Evolutionary conservation across 2,797 vertebrate species (phyloP).

Genomic region (Helarctos malayanus): DNA sequence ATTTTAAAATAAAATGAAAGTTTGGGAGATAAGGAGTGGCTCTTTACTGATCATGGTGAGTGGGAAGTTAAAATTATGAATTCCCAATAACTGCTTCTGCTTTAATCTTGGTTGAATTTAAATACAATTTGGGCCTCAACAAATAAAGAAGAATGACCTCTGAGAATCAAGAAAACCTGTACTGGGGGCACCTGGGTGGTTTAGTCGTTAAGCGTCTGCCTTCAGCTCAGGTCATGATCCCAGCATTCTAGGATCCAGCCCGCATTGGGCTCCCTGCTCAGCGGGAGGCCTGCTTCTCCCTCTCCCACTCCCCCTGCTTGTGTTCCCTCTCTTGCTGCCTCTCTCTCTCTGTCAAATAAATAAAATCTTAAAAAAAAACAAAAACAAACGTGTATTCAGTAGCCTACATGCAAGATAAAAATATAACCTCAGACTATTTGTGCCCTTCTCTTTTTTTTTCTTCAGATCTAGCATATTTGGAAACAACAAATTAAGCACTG

Average conservation of each 20-base stretch:
- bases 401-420: background rate
- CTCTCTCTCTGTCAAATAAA: too few species aligned
- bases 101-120: constrained; percentile 19
- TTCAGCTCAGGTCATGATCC: too few species aligned
- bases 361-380: too few species aligned
- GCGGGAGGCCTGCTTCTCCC: too few species aligned
- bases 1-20: background rate
- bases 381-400: background rate
- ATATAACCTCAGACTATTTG: background rate
- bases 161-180: background rate
- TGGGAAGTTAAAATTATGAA: background rate
- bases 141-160: background rate
- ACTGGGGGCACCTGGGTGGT: too few species aligned
- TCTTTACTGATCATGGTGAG: background rate
- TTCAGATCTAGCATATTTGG: background rate
- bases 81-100: background rate
- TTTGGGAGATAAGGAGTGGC: background rate
- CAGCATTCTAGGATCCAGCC: too few species aligned
- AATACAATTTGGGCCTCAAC: background rate
- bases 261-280: too few species aligned
- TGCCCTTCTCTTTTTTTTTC: background rate
- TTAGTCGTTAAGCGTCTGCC: too few species aligned
- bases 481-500: background rate
- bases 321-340: too few species aligned
- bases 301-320: too few species aligned